These are phyloP conservation scores for Hycleus phaleratus DNA, from an alignment of 1,140 invertebrate species.

Conservation along the genomic window DNA sequence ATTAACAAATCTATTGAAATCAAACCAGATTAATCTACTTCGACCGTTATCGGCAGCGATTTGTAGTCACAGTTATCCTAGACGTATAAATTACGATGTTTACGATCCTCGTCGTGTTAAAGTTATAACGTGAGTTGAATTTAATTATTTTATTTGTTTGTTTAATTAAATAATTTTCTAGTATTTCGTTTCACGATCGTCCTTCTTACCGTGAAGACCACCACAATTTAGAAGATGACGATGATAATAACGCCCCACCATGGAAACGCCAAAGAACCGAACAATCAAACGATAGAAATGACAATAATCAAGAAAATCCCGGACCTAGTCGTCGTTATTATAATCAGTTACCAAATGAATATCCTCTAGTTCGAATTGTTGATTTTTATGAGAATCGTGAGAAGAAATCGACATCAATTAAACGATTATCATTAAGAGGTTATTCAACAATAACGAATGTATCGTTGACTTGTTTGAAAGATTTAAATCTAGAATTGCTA, in stretches of 20 bases:
- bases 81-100: too few species aligned
- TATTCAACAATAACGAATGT: slow-evolving; percentile 26
- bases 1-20: neutral
- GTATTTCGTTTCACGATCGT: too few species aligned
- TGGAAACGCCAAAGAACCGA: neutral
- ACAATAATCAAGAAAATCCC: too few species aligned
- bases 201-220: too few species aligned
- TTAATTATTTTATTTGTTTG: too few species aligned
- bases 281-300: neutral
- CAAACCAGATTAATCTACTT: neutral
- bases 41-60: neutral
- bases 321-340: neutral
- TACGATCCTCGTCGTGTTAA: too few species aligned
- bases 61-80: too few species aligned
- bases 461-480: slow-evolving; percentile 17
- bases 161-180: too few species aligned
- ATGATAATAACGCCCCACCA: too few species aligned
- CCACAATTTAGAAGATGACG: too few species aligned
- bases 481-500: slow-evolving; percentile 29
- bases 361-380: neutral
- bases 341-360: neutral
- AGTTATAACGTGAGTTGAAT: too few species aligned
- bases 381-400: neutral
- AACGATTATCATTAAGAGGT: slow-evolving; percentile 29
- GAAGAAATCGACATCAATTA: slow-evolving; percentile 16